Conservation (phyloP, 2,888 invertebrate species). For the Polia nebulosa region DNA sequence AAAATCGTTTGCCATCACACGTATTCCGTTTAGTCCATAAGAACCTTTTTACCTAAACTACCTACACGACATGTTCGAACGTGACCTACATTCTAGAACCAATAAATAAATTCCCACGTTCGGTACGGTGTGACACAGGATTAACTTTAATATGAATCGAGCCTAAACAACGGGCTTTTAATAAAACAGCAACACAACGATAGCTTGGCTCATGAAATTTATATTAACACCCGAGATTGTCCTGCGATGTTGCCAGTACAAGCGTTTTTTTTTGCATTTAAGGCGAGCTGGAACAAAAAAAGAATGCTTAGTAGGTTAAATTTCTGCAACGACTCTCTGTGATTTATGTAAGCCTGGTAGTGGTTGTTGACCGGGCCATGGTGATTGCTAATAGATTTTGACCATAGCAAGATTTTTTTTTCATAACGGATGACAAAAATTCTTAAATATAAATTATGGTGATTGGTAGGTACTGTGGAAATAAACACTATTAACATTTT, state of each 20-base stretch:
- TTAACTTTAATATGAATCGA: slow-evolving; percentile 77
- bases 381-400: slow-evolving; percentile 17
- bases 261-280: slow-evolving; percentile 61
- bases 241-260: slow-evolving; percentile 71
- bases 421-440: not conserved
- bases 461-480: not conserved
- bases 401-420: not conserved
- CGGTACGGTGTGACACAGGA: slow-evolving; percentile 68
- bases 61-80: slow-evolving; percentile 46
- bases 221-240: slow-evolving; percentile 79
- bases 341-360: slow-evolving; percentile 56
- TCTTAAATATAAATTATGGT: not conserved
- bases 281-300: slow-evolving; percentile 56
- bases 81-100: slow-evolving; percentile 59
- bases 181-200: slow-evolving; percentile 78
- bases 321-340: slow-evolving; percentile 53
- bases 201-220: slow-evolving; percentile 79
- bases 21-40: slow-evolving; percentile 38
- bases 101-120: slow-evolving; percentile 65
- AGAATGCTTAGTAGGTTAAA: slow-evolving; percentile 64
- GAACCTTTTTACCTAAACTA: slow-evolving; percentile 54
- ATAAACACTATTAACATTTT: not conserved
- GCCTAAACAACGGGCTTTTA: slow-evolving; percentile 78
- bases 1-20: slow-evolving; percentile 35
- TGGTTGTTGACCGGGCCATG: slow-evolving; percentile 1